A percentile compares a stretch with the other conserved stretches of the same genome.
These are phyloP conservation scores for Ceratosolen fusciceps DNA, from an alignment of 1,140 invertebrate species.

Conservation along the genomic window DNA sequence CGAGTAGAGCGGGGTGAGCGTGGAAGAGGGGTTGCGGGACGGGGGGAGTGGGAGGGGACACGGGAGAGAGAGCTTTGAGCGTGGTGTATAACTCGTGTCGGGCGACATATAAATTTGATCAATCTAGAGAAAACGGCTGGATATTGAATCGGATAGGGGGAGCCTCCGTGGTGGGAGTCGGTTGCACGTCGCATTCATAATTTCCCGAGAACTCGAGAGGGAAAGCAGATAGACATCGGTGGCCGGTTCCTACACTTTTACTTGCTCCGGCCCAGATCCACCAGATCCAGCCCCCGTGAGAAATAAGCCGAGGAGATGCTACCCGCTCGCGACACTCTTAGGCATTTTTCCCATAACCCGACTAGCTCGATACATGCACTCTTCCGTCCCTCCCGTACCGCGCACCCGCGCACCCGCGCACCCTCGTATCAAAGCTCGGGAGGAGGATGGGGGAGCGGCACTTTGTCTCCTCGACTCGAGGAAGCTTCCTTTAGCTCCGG, in stretches of 20 bases:
- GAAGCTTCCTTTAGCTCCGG: too few species aligned
- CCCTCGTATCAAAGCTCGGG: too few species aligned
- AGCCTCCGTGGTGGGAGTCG: neutral
- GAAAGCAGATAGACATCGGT: slow-evolving; percentile 4
- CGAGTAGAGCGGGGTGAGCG: neutral
- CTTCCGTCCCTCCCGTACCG: neutral
- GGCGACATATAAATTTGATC: slow-evolving; percentile 37
- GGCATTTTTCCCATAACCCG: too few species aligned
- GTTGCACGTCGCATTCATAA: neutral
- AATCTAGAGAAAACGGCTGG: slow-evolving; percentile 18
- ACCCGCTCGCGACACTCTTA: too few species aligned
- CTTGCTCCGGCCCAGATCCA: neutral
- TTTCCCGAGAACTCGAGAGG: slow-evolving; percentile 5
- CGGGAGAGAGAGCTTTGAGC: too few species aligned
- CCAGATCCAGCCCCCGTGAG: neutral
- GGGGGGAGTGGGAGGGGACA: neutral
- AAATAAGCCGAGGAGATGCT: slow-evolving; percentile 36
- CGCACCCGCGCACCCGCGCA: neutral
- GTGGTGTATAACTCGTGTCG: neutral
- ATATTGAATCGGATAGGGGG: slow-evolving; percentile 14
- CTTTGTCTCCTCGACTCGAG: neutral
- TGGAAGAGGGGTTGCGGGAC: neutral
- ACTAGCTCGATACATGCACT: too few species aligned
- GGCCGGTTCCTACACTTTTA: neutral
- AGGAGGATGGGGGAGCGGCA: neutral